Percentiles rank a stretch among this genome's conserved stretches.
Conservation (phyloP, 2,797 vertebrate genomes). For the Merluccius polli region DNA sequence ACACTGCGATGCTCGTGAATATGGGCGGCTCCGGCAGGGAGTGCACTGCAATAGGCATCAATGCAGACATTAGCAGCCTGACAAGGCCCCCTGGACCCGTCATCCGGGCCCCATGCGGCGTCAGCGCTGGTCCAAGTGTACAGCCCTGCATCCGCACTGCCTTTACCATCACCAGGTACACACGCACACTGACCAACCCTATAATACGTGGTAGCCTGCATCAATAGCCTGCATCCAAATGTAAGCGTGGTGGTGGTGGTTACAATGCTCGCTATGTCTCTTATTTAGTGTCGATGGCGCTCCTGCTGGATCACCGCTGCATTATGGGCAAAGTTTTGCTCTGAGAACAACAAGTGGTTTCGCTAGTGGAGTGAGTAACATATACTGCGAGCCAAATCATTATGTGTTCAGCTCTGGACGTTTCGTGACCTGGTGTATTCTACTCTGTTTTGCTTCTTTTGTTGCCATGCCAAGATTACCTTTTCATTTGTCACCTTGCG, state of each 20-base stretch:
- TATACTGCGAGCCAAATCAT: not conserved
- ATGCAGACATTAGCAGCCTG: constrained; percentile 66
- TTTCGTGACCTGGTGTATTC: not conserved
- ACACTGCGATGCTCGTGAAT: constrained; percentile 82
- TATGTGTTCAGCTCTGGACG: not conserved
- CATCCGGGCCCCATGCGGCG: constrained; percentile 66
- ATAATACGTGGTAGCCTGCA: not conserved
- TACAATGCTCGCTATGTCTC: constrained; percentile 2
- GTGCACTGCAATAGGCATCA: constrained; percentile 69
- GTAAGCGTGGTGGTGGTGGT: not conserved
- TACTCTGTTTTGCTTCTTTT: not conserved
- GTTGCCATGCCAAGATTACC: not conserved
- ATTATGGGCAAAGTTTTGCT: constrained; percentile 81
- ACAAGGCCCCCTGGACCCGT: constrained; percentile 8
- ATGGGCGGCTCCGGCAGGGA: constrained; percentile 35
- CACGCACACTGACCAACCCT: not conserved
- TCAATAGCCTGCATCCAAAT: not conserved
- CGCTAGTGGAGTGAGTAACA: constrained; percentile 74
- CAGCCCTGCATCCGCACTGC: constrained; percentile 74
- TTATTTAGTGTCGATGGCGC: constrained; percentile 72
- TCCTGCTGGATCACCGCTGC: constrained; percentile 69
- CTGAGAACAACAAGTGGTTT: constrained; percentile 78
- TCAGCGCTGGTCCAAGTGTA: constrained; percentile 64
- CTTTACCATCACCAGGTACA: constrained; percentile 82
- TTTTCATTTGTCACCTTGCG: not conserved